phyloP scores from a whole-genome alignment of 2,888 invertebrate species.

The Phlogophora meticulosa region DNA sequence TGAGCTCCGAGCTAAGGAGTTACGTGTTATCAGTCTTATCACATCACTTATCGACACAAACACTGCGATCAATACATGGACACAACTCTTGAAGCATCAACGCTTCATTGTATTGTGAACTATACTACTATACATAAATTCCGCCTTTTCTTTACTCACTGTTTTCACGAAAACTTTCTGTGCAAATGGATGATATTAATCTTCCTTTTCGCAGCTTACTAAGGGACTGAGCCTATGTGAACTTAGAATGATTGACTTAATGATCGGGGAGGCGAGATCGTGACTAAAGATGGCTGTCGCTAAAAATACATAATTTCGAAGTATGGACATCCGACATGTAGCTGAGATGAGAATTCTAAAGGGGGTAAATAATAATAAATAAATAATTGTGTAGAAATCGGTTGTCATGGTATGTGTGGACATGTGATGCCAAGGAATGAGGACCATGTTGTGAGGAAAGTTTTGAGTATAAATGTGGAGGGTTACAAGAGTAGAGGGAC shows the following conservation, averaged over 20 bases:
- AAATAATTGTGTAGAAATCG: no score
- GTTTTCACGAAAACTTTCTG: background rate
- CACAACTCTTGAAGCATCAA: background rate
- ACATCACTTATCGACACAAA: slow-evolving; percentile 57
- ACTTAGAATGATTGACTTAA: no score
- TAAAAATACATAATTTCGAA: background rate
- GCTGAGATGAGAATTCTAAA: no score
- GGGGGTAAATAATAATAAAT: no score
- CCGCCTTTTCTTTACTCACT: background rate
- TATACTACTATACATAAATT: background rate
- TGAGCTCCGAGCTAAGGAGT: slow-evolving; percentile 53
- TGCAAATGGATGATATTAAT: background rate
- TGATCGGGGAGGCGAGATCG: background rate
- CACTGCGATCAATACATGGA: slow-evolving; percentile 53
- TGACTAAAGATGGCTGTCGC: background rate
- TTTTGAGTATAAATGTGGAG: no score
- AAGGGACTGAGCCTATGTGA: no score
- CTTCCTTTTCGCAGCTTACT: slow-evolving; percentile 3
- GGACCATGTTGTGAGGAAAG: no score
- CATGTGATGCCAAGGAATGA: no score
- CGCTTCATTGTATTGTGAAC: slow-evolving; percentile 1
- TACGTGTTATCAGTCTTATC: slow-evolving; percentile 76
- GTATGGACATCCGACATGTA: background rate
- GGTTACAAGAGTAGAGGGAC: no score
- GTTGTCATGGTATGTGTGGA: no score